These are phyloP conservation scores for Atta texana DNA, from an alignment of 1,140 invertebrate species.

Conservation along the genomic window DNA sequence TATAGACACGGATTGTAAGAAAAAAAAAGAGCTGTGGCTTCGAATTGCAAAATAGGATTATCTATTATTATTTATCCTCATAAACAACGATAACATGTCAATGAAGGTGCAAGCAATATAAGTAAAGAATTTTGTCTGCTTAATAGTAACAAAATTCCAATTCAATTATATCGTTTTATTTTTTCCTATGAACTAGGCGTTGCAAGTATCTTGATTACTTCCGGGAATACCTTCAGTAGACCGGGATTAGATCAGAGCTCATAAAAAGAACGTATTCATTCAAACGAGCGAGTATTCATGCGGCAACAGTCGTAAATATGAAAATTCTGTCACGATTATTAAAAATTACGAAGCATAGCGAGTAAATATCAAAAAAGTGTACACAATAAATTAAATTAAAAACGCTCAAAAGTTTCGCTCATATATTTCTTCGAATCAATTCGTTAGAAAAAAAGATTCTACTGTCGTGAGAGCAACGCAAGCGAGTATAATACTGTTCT, in stretches of 20 bases:
- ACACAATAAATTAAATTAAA: too few relatives aligned
- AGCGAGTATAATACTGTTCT: too few relatives aligned
- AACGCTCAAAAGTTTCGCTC: not conserved
- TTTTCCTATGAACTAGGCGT: constrained; percentile 2
- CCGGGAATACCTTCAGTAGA: constrained; percentile 17
- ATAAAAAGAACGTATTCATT: constrained; percentile 40
- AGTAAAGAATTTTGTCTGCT: constrained; percentile 2
- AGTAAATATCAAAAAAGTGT: not conserved
- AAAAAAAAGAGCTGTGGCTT: not conserved
- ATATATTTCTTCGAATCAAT: not conserved
- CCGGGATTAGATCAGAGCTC: constrained; percentile 43
- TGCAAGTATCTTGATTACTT: constrained; percentile 25
- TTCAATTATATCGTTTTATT: constrained; percentile 34
- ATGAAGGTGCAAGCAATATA: not conserved
- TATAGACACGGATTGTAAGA: not conserved
- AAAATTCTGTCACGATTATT: not conserved
- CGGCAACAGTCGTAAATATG: not conserved
- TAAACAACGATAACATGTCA: not conserved
- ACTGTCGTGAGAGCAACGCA: not conserved
- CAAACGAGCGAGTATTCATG: not conserved
- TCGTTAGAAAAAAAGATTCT: not conserved
- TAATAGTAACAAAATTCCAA: constrained; percentile 31
- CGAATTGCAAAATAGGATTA: constrained; percentile 4
- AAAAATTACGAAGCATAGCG: not conserved
- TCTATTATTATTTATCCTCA: constrained; percentile 25